Conservation (phyloP, 1,140 invertebrate genomes). For the Anthonomus grandis region DNA sequence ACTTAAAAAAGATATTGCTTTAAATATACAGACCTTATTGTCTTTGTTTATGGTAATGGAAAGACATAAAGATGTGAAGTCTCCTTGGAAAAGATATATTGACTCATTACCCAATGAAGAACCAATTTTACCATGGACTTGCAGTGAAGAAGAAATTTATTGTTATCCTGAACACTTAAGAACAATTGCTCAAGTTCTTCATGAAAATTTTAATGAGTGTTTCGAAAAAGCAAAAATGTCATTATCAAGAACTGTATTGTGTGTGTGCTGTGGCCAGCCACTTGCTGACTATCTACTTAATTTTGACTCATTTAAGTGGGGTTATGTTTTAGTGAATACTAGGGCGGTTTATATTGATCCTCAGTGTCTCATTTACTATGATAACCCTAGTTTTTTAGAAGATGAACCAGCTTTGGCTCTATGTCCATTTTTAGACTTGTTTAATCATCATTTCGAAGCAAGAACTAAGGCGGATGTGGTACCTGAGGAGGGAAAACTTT, state of each 20-base stretch:
- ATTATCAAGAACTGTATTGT: constrained; percentile 15
- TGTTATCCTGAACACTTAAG: constrained; percentile 45
- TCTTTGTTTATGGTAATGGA: constrained; percentile 61
- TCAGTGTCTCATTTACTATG: constrained; percentile 36
- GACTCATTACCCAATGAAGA: constrained; percentile 56
- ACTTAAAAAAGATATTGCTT: constrained; percentile 39
- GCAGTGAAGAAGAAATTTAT: constrained; percentile 47
- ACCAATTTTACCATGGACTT: constrained; percentile 53
- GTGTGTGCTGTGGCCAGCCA: constrained; percentile 21
- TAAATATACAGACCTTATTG: constrained; percentile 55
- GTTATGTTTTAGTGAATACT: constrained; percentile 74
- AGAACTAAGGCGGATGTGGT: constrained; percentile 51
- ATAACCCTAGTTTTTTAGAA: constrained; percentile 35
- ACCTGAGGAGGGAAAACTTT: constrained; percentile 45
- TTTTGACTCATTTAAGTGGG: constrained; percentile 52
- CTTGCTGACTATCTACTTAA: constrained; percentile 46
- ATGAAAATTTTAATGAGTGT: constrained; percentile 41
- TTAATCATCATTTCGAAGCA: constrained; percentile 67
- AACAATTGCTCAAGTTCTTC: constrained; percentile 42
- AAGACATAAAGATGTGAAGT: constrained; percentile 48
- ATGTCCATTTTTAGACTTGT: constrained; percentile 74
- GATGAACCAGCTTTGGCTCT: constrained; percentile 62
- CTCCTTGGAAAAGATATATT: constrained; percentile 55
- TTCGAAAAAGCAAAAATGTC: constrained; percentile 36
- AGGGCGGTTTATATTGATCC: constrained; percentile 61